A percentile compares a stretch with the other conserved stretches of the same genome.
These are phyloP conservation scores for Octopus bimaculoides DNA, from an alignment of 1,140 invertebrate genomes.

Conservation along the genomic window DNA sequence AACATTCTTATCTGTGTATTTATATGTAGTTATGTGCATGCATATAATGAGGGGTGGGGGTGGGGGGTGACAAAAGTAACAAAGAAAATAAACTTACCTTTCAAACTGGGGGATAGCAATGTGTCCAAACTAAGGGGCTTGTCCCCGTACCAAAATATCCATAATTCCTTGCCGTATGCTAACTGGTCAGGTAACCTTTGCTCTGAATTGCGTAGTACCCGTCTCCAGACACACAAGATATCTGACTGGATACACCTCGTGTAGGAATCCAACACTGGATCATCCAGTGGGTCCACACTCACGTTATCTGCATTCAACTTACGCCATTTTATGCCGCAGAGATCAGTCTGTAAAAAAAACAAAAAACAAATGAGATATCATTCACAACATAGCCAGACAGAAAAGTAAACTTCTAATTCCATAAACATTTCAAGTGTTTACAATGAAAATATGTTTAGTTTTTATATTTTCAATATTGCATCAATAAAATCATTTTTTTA, in stretches of 20 bases:
- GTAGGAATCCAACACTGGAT: slow-evolving; percentile 90
- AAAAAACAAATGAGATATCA: slow-evolving; percentile 10
- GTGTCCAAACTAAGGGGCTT: slow-evolving; percentile 72
- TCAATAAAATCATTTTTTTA: no score
- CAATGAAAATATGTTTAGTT: no score
- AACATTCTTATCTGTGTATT: no score
- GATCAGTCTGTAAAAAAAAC: slow-evolving; percentile 77
- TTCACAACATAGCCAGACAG: no score
- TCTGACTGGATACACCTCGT: slow-evolving; percentile 89
- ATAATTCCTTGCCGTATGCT: slow-evolving; percentile 77
- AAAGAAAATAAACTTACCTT: slow-evolving; percentile 60
- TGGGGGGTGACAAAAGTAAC: not conserved
- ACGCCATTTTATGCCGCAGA: slow-evolving; percentile 99
- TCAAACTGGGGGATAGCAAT: slow-evolving; percentile 63
- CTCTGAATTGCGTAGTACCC: slow-evolving; percentile 61
- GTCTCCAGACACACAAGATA: slow-evolving; percentile 94
- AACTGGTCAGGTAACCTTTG: slow-evolving; percentile 33
- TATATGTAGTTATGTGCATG: not conserved
- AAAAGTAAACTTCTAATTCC: no score
- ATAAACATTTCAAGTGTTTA: no score
- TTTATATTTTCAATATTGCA: no score
- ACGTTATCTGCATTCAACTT: slow-evolving; percentile 72
- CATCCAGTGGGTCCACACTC: slow-evolving; percentile 69
- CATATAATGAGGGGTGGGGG: not conserved
- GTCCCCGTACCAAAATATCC: slow-evolving; percentile 99